These are phyloP conservation scores for Liolophura sinensis DNA, from an alignment of 1,140 invertebrate species.

Conservation along the genomic window DNA sequence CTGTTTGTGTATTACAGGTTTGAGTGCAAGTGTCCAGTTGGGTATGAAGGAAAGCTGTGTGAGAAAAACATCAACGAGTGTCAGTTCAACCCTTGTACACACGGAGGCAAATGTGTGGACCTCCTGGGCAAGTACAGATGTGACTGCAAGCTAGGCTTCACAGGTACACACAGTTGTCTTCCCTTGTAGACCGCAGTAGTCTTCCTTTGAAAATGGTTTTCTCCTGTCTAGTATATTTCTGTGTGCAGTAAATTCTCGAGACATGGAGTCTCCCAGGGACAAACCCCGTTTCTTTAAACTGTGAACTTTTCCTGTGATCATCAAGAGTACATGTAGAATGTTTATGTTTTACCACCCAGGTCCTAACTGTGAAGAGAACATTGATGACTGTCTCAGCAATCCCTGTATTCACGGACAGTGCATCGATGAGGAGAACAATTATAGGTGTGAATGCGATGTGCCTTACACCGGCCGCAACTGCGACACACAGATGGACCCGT, in stretches of 20 bases:
- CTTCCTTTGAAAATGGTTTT: too few relatives aligned
- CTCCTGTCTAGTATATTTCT: too few relatives aligned
- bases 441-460: conserved; percentile 57
- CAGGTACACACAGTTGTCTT: conserved; percentile 23
- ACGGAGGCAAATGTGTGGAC: conserved; percentile 49
- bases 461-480: conserved; percentile 63
- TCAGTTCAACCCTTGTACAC: conserved; percentile 50
- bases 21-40: conserved; percentile 67
- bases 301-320: background rate
- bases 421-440: conserved; percentile 66
- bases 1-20: conserved; percentile 14
- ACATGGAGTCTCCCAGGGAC: too few relatives aligned
- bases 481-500: conserved; percentile 70
- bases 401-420: conserved; percentile 92
- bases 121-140: conserved; percentile 44
- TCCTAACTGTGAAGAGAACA: conserved; percentile 69
- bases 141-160: conserved; percentile 72
- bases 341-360: conserved; percentile 63
- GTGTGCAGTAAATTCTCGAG: too few relatives aligned
- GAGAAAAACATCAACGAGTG: conserved; percentile 68
- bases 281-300: too few relatives aligned
- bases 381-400: conserved; percentile 91
- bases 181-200: too few relatives aligned
- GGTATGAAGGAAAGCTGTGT: conserved; percentile 79
- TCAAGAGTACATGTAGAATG: background rate